Conservation (phyloP, 2,113 vertebrate genomes). For the Scomber colias region DNA sequence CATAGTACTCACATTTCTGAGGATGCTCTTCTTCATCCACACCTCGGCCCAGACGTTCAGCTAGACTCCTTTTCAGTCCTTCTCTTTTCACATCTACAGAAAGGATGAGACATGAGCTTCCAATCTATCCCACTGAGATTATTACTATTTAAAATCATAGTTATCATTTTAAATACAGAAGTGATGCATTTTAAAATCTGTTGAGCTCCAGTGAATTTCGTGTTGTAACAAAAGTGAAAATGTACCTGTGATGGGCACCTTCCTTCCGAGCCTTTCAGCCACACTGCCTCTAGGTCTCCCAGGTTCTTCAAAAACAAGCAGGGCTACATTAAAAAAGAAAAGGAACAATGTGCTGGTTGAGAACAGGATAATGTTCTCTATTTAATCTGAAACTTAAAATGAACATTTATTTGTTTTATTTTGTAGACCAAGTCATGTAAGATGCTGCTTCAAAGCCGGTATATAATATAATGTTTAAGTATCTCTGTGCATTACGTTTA, state of each 20-base stretch:
- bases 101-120: constrained; percentile 7
- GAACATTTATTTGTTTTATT: neutral
- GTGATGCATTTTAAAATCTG: too few relatives aligned
- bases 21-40: constrained; percentile 75
- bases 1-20: constrained; percentile 82
- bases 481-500: too few relatives aligned
- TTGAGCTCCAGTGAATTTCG: neutral
- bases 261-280: constrained; percentile 86
- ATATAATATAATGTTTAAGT: too few relatives aligned
- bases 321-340: neutral
- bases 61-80: constrained; percentile 86
- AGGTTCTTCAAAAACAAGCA: constrained; percentile 74
- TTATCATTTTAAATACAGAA: too few relatives aligned
- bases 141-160: neutral
- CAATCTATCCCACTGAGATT: neutral
- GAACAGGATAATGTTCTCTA: neutral
- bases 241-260: constrained; percentile 63
- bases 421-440: neutral
- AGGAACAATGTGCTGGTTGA: neutral
- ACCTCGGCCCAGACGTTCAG: constrained; percentile 90
- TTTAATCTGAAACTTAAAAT: neutral
- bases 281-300: constrained; percentile 78
- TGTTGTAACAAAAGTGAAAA: neutral
- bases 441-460: neutral
- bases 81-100: constrained; percentile 68